Evolutionary conservation across 1,140 invertebrate species (phyloP).

Genomic region (Pectinophora gossypiella): DNA sequence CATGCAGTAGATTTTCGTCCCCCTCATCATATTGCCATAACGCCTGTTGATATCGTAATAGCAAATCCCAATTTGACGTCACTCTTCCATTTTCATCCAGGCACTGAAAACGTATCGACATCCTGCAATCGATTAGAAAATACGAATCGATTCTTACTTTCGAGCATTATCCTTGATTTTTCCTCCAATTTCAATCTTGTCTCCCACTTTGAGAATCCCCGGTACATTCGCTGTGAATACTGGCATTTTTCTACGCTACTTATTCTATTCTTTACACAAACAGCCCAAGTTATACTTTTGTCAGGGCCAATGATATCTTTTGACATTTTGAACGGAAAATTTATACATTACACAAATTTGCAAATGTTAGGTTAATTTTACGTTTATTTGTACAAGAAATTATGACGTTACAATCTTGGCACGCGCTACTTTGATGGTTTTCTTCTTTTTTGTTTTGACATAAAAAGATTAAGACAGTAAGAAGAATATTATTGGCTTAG

Average conservation of each 20-base stretch:
- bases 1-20: too few relatives aligned
- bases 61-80: too few relatives aligned
- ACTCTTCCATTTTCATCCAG: too few relatives aligned
- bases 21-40: too few relatives aligned
- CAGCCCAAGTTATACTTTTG: conserved; percentile 24
- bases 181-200: conserved; percentile 65
- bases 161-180: conserved; percentile 65
- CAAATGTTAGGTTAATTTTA: conserved; percentile 16
- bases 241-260: conserved; percentile 42
- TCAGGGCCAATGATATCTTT: conserved; percentile 44
- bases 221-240: conserved; percentile 65
- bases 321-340: conserved; percentile 66
- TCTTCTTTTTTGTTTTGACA: not conserved
- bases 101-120: too few relatives aligned
- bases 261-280: conserved; percentile 13
- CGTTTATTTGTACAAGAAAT: conserved; percentile 8
- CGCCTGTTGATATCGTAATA: too few relatives aligned
- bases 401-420: not conserved
- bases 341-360: conserved; percentile 53
- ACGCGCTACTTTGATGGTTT: not conserved
- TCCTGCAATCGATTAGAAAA: too few relatives aligned
- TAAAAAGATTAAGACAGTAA: not conserved
- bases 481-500: not conserved
- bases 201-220: conserved; percentile 55
- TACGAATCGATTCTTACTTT: conserved; percentile 37